Percentiles rank a stretch among this genome's conserved stretches.
These are phyloP conservation scores for Caenorhabditis tropicalis DNA, from an alignment of 1,140 invertebrate genomes.

Conservation along the genomic window DNA sequence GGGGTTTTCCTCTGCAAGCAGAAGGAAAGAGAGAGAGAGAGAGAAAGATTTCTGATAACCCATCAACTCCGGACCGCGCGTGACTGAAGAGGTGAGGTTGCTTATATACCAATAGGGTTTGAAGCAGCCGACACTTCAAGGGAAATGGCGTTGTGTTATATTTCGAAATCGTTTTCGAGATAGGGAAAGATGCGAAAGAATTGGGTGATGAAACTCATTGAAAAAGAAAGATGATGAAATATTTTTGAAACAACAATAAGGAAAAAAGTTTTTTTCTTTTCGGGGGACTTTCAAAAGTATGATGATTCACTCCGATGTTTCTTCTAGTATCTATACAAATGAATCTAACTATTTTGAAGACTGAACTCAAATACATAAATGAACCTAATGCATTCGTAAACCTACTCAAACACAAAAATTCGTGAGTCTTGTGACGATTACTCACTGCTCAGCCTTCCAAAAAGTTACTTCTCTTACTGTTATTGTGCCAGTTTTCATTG, in stretches of 20 bases:
- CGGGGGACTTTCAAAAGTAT: no score
- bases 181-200: no score
- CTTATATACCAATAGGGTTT: not conserved
- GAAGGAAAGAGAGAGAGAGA: no score
- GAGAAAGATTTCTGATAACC: not conserved
- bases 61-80: not conserved
- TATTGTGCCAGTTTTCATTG: not conserved
- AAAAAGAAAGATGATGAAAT: not conserved
- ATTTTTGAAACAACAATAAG: no score
- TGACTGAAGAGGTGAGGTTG: not conserved
- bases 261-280: no score
- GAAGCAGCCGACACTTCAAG: not conserved
- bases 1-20: no score
- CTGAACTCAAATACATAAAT: not conserved
- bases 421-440: not conserved
- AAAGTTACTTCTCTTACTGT: slow-evolving; percentile 11
- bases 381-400: not conserved
- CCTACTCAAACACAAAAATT: not conserved
- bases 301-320: no score
- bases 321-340: no score
- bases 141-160: not conserved
- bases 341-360: not conserved
- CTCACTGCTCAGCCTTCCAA: not conserved
- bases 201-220: not conserved
- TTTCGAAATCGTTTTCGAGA: no score